Percentiles rank a stretch among this genome's conserved stretches.
Evolutionary conservation across 2,113 vertebrate genomes (phyloP).

Genomic region (Edolisoma coerulescens): DNA sequence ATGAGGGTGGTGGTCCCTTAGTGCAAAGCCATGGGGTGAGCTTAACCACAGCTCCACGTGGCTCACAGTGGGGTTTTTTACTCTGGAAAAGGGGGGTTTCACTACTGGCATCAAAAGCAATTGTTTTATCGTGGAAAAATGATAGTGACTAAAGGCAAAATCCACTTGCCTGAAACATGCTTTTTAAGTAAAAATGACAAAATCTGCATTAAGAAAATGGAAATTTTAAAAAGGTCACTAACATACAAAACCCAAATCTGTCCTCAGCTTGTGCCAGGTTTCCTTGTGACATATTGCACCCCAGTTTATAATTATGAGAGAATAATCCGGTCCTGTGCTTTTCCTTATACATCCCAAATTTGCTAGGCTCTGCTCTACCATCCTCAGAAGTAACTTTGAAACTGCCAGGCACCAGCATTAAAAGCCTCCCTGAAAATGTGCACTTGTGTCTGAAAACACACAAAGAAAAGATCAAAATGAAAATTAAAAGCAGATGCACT

Average conservation of each 20-base stretch:
- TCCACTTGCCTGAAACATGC: not conserved
- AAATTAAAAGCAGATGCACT: constrained; percentile 66
- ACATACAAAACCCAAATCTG: not conserved
- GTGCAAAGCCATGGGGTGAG: not conserved
- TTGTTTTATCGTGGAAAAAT: not conserved
- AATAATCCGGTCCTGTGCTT: not conserved
- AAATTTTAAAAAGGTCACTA: not conserved
- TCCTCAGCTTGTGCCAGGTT: not conserved
- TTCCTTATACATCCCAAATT: not conserved
- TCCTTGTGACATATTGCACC: not conserved
- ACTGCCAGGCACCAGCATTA: not conserved
- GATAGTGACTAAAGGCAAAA: not conserved
- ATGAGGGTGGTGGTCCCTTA: not conserved
- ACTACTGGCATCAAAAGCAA: not conserved
- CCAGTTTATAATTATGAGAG: not conserved
- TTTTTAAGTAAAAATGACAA: not conserved
- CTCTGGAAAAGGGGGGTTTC: not conserved
- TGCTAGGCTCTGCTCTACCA: not conserved
- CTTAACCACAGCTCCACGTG: not conserved
- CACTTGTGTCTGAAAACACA: not conserved
- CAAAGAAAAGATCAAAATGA: constrained; percentile 54
- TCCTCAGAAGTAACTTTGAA: constrained; percentile 13
- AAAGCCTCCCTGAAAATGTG: not conserved
- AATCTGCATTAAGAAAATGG: not conserved
- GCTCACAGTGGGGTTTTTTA: not conserved